Percentiles rank a stretch among this genome's conserved stretches.
Evolutionary conservation across 2,888 invertebrate species (phyloP).

Genomic region (Lycophotia porphyrea): DNA sequence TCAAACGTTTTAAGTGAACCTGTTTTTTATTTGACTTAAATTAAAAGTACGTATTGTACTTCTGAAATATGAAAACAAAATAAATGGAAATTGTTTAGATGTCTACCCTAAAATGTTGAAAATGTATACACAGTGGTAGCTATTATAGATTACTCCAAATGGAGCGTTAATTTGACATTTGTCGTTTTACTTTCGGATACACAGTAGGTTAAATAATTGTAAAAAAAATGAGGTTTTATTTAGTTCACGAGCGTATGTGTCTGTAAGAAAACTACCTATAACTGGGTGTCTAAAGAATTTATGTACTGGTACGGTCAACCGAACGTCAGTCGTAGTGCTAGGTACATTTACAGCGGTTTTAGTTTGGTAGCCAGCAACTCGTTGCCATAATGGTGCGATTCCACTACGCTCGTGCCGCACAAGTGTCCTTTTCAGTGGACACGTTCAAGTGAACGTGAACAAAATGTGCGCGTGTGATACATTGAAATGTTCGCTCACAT

Average conservation of each 20-base stretch:
- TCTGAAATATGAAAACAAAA: too few relatives aligned
- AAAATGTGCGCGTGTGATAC: background rate
- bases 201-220: background rate
- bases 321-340: background rate
- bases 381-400: background rate
- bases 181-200: constrained; percentile 51
- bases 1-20: background rate
- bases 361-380: background rate
- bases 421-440: background rate
- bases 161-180: constrained; percentile 58
- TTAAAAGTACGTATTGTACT: fast-evolving
- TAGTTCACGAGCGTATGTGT: background rate
- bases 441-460: background rate
- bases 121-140: background rate
- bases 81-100: background rate
- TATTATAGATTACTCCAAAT: constrained; percentile 5
- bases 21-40: background rate
- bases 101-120: background rate
- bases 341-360: background rate
- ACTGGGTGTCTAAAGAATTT: background rate
- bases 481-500: too few relatives aligned
- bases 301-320: background rate
- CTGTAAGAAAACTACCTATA: background rate
- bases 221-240: background rate
- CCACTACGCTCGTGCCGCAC: background rate